Evolutionary conservation across 2,797 vertebrate genomes (phyloP).

Genomic region (Tokudaia tokunoshimensis): DNA sequence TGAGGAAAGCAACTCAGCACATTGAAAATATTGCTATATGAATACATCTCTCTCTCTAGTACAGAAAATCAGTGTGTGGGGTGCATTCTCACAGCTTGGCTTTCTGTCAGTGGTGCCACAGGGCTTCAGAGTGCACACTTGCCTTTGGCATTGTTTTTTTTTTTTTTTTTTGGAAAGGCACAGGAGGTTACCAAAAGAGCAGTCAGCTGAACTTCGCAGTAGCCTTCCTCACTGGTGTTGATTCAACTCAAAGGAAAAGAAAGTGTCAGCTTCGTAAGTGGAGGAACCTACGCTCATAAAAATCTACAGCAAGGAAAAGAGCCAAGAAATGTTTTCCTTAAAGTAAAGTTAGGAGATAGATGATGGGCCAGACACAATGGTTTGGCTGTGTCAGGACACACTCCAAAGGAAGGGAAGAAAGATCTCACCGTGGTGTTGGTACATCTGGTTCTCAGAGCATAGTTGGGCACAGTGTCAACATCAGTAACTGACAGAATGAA

Average conservation of each 20-base stretch:
- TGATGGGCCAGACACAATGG: background rate
- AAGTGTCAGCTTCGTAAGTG: background rate
- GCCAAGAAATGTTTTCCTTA: constrained; percentile 62
- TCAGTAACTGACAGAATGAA: constrained; percentile 90
- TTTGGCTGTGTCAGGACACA: constrained; percentile 77
- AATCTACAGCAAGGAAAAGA: constrained; percentile 35
- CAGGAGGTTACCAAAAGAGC: constrained; percentile 16
- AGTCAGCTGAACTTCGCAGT: constrained; percentile 44
- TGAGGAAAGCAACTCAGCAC: background rate
- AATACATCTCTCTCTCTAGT: background rate
- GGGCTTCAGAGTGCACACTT: background rate
- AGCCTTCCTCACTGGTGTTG: constrained; percentile 15
- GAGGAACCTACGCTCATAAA: background rate
- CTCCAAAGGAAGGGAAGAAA: constrained; percentile 82
- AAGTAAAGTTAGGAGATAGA: constrained; percentile 49
- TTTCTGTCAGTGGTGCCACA: background rate
- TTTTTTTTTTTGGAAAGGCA: background rate
- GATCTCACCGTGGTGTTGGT: constrained; percentile 85
- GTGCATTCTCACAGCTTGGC: background rate
- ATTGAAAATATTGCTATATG: background rate
- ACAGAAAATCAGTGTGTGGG: background rate
- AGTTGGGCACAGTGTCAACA: constrained; percentile 91
- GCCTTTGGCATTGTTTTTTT: background rate
- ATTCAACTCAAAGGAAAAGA: constrained; percentile 34
- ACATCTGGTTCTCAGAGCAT: constrained; percentile 88